Evolutionary conservation across 2,113 vertebrate genomes (phyloP), one percentile per base, ranked within the genome.

Genomic region (Antechinus stuartii): DNA sequence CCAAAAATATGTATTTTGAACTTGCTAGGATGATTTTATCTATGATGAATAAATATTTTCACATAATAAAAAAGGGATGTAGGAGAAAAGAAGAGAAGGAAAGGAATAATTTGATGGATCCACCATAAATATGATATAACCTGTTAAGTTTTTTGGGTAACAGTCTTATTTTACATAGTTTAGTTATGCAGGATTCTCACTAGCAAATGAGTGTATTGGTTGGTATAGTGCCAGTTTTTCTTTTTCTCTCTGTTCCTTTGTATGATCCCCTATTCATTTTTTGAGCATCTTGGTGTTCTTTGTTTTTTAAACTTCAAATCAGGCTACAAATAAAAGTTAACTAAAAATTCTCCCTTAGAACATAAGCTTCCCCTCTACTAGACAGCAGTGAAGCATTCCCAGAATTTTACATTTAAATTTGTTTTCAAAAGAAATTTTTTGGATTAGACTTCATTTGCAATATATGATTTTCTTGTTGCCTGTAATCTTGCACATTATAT

Each of bases 1-100:
- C 97, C 97, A 97, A 98, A 98, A 98, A 97, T 92, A 91, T 97
- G 91, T 98, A 97, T 98, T 98, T 98, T 98, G 98, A 97, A 97
- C 76, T 95, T 96, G 92, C 96, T 97, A 97, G 25, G 27, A 93
- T 94, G 68, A 50, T 95, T 98, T 98, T 98, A 94, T 98, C 97
- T 97, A 90, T 92, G 89, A 94, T 93, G 96, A 49, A 35, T 93
- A 84, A 1, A 26, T 84, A 94, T 68, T 93, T 91, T 50, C 97
- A 98, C 98, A 95, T 93, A 96, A 93, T 94, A 53, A 92, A 96
- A 61, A 61, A 92, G 90, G 92, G 90, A 25, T n/a, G 61, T 95
- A 92, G 93, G 89, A 97, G 56, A 47, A 76, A 27, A 10, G 84
- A 42, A 42, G n/a, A 84, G 47, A 30, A 49, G 94, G 93, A 54